phyloP scores from a whole-genome alignment of 2,797 vertebrate species.

The Cossypha caffra region DNA sequence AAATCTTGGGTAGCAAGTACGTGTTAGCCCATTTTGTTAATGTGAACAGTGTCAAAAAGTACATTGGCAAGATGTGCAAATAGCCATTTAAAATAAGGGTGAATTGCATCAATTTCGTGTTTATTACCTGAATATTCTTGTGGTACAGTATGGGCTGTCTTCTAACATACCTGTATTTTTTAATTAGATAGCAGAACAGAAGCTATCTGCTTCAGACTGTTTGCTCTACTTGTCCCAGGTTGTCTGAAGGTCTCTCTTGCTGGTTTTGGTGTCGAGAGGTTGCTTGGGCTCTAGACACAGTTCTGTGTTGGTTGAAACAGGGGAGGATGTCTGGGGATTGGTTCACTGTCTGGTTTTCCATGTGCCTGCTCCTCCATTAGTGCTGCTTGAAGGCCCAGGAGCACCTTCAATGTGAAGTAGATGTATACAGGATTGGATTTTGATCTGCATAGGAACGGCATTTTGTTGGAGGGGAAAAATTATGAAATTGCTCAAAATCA shows the following conservation, averaged over 20 bases:
- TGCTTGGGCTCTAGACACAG: fast-evolving
- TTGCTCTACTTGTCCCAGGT: not conserved
- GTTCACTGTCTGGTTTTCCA: not conserved
- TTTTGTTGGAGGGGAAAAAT: not conserved
- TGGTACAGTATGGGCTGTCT: not conserved
- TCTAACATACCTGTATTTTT: not conserved
- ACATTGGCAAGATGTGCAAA: not conserved
- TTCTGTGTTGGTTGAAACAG: not conserved
- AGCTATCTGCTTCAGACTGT: not conserved
- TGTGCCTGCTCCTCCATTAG: fast-evolving
- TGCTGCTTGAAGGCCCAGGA: not conserved
- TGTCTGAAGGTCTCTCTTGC: not conserved
- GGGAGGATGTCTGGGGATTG: not conserved
- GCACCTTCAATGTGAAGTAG: not conserved
- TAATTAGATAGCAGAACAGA: not conserved
- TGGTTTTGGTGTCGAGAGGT: not conserved
- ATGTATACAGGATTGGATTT: not conserved
- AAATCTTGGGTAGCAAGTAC: not conserved
- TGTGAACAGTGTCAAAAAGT: not conserved
- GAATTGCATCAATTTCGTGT: not conserved
- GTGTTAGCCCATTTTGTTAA: not conserved
- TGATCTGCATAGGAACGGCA: fast-evolving
- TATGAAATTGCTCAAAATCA: not conserved
- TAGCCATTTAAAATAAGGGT: not conserved
- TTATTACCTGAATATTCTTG: not conserved